Conservation (phyloP, 2,888 invertebrate genomes). For the Galeruca laticollis region DNA sequence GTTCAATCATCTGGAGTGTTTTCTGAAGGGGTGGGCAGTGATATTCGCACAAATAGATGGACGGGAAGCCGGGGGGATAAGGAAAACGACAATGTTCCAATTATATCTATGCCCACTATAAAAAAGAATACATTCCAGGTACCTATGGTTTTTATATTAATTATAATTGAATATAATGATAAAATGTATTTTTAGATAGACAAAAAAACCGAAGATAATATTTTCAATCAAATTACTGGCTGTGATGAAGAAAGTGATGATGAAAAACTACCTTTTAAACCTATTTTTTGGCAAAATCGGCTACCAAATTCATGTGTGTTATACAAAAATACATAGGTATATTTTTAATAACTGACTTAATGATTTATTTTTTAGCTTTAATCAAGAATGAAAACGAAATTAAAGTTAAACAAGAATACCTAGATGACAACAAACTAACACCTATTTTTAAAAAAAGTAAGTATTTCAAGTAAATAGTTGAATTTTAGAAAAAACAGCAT, state of each 20-base stretch:
- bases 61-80: conserved; percentile 45
- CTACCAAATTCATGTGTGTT: conserved; percentile 48
- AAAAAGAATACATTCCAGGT: conserved; percentile 55
- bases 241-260: conserved; percentile 55
- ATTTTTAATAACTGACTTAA: not conserved
- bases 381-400: conserved; percentile 41
- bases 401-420: conserved; percentile 40
- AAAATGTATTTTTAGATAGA: conserved; percentile 52
- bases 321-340: conserved; percentile 24
- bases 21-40: conserved; percentile 59
- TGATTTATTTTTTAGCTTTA: conserved; percentile 37
- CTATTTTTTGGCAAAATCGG: conserved; percentile 49
- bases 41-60: conserved; percentile 45
- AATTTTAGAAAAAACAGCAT: no score
- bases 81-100: conserved; percentile 45
- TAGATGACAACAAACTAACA: conserved; percentile 21
- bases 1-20: conserved; percentile 62
- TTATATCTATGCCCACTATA: conserved; percentile 54
- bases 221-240: conserved; percentile 55
- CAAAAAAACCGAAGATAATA: conserved; percentile 54
- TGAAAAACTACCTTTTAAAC: conserved; percentile 54
- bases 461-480: conserved; percentile 3
- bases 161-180: not conserved
- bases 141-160: conserved; percentile 33
- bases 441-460: conserved; percentile 30